phyloP scores from a whole-genome alignment of 2,113 vertebrate species.

The Piaya cayana region DNA sequence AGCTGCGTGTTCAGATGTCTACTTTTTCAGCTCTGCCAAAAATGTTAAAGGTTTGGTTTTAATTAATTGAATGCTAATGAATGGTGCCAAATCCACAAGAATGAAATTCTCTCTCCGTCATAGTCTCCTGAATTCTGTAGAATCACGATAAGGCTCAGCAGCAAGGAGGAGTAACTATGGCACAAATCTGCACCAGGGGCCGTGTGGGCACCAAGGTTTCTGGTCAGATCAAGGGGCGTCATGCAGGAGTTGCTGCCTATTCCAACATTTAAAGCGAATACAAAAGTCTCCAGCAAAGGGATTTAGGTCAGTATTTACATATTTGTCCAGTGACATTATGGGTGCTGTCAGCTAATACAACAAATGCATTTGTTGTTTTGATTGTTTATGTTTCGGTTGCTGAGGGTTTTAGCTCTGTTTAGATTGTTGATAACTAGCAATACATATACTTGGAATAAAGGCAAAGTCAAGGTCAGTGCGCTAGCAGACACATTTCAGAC shows the following conservation, averaged over 20 bases:
- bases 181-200: background rate
- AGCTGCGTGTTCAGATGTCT: background rate
- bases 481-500: constrained; percentile 47
- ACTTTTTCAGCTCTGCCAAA: background rate
- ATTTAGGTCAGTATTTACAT: constrained; percentile 73
- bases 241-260: background rate
- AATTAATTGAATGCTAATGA: background rate
- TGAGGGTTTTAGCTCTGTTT: constrained; percentile 64
- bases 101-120: background rate
- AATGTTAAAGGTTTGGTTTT: constrained; percentile 13
- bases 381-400: constrained; percentile 64
- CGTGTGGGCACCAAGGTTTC: accelerated
- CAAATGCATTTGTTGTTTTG: constrained; percentile 69
- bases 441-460: constrained; percentile 29
- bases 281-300: constrained; percentile 17
- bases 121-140: background rate
- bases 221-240: background rate
- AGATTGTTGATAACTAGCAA: constrained; percentile 51
- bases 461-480: constrained; percentile 51
- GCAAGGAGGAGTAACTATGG: background rate
- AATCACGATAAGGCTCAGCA: background rate
- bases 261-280: background rate
- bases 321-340: constrained; percentile 69
- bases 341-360: constrained; percentile 65
- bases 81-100: background rate